Conservation (phyloP, 2,113 vertebrate genomes). For the Gymnogyps californianus region DNA sequence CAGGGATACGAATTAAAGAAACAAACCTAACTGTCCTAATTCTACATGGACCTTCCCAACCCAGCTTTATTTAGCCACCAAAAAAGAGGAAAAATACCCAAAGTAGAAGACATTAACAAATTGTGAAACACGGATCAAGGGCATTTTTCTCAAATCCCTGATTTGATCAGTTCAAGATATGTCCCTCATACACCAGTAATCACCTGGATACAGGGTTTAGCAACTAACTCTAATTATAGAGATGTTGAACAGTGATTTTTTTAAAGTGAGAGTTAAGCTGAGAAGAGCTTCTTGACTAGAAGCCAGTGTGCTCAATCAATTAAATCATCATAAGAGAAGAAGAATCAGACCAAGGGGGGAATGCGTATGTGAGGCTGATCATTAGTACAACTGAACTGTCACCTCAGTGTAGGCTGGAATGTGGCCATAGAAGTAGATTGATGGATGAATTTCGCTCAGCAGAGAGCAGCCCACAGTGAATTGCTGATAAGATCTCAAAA, state of each 20-base stretch:
- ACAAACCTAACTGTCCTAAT: background rate
- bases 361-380: background rate
- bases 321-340: conserved; percentile 61
- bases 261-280: conserved; percentile 46
- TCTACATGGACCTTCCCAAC: background rate
- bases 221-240: conserved; percentile 54
- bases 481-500: conserved; percentile 49
- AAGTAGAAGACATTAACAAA: background rate
- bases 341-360: background rate
- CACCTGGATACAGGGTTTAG: conserved; percentile 28
- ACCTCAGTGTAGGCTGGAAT: conserved; percentile 18
- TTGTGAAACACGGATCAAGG: background rate
- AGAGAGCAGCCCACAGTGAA: conserved; percentile 28
- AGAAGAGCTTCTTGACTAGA: conserved; percentile 49
- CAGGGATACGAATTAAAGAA: background rate
- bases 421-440: conserved; percentile 10
- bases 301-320: conserved; percentile 40
- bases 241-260: conserved; percentile 22
- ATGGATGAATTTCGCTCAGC: conserved; percentile 43
- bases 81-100: background rate
- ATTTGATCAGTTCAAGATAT: background rate
- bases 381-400: conserved; percentile 38
- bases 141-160: background rate
- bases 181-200: background rate
- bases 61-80: background rate